phyloP scores from a whole-genome alignment of 2,797 vertebrate species.

The Schizopygopsis pylzovi region DNA sequence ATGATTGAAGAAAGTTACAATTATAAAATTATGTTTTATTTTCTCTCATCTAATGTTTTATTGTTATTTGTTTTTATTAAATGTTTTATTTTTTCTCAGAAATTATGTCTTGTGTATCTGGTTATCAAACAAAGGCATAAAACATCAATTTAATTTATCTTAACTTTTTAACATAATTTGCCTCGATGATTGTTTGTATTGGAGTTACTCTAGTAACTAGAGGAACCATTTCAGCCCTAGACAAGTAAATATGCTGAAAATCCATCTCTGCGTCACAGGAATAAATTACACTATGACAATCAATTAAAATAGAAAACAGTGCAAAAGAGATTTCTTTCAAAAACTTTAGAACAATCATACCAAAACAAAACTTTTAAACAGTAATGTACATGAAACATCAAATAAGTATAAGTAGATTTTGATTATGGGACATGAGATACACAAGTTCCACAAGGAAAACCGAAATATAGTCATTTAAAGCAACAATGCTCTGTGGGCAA shows the following conservation, averaged over 20 bases:
- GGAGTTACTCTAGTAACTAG: no score
- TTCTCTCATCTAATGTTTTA: no score
- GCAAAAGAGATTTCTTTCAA: neutral
- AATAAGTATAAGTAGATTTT: neutral
- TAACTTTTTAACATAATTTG: no score
- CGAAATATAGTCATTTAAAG: neutral
- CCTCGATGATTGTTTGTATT: no score
- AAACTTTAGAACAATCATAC: neutral
- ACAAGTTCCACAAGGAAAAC: neutral
- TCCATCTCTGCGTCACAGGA: neutral
- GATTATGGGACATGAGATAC: neutral
- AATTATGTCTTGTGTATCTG: no score
- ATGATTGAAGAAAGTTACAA: no score
- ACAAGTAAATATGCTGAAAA: neutral
- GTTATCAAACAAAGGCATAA: no score
- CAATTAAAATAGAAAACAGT: neutral
- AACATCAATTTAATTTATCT: no score
- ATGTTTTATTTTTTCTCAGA: no score
- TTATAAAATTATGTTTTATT: no score
- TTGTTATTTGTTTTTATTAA: no score
- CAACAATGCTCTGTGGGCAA: neutral
- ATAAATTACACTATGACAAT: neutral
- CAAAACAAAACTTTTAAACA: neutral
- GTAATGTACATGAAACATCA: neutral
- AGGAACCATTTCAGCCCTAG: no score